These are phyloP conservation scores for Hetaerina titia DNA, from an alignment of 2,888 invertebrate species.

Conservation along the genomic window DNA sequence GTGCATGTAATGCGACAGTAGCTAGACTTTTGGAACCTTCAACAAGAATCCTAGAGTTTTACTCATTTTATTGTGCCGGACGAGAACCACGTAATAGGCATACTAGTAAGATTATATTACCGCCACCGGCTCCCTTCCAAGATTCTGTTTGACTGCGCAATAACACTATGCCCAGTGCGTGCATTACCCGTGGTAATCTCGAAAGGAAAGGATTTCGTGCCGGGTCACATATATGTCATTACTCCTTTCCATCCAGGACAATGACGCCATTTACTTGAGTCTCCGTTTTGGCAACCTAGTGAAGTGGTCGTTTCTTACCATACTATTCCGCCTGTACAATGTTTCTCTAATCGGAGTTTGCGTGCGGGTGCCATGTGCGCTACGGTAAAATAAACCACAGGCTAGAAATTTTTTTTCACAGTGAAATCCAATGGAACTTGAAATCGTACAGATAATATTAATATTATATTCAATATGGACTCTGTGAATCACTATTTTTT, in stretches of 20 bases:
- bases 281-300: neutral
- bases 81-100: neutral
- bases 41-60: neutral
- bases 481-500: too few relatives aligned
- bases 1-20: neutral
- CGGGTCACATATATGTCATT: neutral
- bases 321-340: too few relatives aligned
- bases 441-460: too few relatives aligned
- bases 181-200: neutral
- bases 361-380: too few relatives aligned
- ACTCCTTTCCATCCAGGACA: neutral
- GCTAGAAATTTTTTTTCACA: too few relatives aligned
- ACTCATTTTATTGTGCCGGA: neutral
- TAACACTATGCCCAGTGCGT: neutral
- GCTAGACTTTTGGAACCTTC: neutral
- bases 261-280: neutral
- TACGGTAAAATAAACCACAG: too few relatives aligned
- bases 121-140: neutral
- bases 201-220: neutral
- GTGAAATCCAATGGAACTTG: too few relatives aligned
- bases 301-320: neutral
- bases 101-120: neutral
- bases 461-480: too few relatives aligned
- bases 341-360: too few relatives aligned
- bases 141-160: neutral